Percentiles rank a stretch among this genome's conserved stretches.
phyloP scores from a whole-genome alignment of 2,113 vertebrate genomes.

The Seriola quinqueradiata region DNA sequence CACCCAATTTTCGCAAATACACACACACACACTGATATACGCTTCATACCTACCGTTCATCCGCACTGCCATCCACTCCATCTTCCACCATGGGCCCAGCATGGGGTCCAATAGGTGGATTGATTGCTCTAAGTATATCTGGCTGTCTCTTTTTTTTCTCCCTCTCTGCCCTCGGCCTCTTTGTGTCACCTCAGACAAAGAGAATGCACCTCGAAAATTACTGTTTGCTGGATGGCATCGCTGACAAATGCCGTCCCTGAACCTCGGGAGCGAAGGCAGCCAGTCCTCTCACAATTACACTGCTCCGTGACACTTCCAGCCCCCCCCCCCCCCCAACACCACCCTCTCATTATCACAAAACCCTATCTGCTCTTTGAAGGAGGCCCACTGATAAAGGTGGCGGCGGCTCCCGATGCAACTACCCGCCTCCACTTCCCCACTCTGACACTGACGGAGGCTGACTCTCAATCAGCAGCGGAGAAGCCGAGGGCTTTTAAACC shows the following conservation, averaged over 20 bases:
- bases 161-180: conserved; percentile 26
- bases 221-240: conserved; percentile 41
- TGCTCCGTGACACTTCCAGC: conserved; percentile 24
- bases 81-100: conserved; percentile 24
- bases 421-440: conserved; percentile 19
- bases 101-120: conserved; percentile 48
- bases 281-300: conserved; percentile 41
- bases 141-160: conserved; percentile 7
- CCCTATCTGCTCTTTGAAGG: conserved; percentile 60
- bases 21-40: not conserved
- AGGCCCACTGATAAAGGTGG: conserved; percentile 37
- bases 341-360: conserved; percentile 63
- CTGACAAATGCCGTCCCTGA: conserved; percentile 34
- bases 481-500: conserved; percentile 48
- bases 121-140: conserved; percentile 47
- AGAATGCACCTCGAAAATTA: conserved; percentile 47
- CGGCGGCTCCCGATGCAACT: conserved; percentile 17
- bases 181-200: conserved; percentile 47
- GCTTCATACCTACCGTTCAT: conserved; percentile 9
- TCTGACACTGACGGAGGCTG: conserved; percentile 43
- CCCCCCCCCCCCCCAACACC: not conserved
- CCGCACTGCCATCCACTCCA: not conserved
- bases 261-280: conserved; percentile 32
- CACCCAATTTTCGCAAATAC: not conserved
- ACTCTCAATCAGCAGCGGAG: conserved; percentile 51